phyloP scores from a whole-genome alignment of 2,797 vertebrate genomes.

The Myiotriccus ornatus region DNA sequence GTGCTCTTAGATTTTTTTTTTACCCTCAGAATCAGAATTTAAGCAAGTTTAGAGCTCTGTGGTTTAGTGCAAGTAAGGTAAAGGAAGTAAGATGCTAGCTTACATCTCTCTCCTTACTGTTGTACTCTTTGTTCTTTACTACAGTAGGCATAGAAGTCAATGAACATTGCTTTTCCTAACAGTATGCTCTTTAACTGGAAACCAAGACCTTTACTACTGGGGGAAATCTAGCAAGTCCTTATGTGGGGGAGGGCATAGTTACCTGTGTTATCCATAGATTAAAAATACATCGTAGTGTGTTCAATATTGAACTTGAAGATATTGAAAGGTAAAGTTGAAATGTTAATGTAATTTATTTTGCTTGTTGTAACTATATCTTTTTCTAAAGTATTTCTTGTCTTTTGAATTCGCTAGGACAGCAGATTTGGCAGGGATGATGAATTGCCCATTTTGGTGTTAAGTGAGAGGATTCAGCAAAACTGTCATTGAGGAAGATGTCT shows the following conservation, averaged over 20 bases:
- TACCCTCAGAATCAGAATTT: not conserved
- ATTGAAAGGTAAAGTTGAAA: not conserved
- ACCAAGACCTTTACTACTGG: not conserved
- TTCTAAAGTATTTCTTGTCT: not conserved
- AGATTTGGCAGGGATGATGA: not conserved
- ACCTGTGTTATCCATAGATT: not conserved
- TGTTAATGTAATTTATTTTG: not conserved
- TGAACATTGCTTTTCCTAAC: not conserved
- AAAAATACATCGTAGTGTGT: not conserved
- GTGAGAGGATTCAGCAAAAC: not conserved
- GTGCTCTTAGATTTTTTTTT: not conserved
- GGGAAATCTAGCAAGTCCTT: not conserved
- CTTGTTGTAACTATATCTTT: not conserved
- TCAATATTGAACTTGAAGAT: not conserved
- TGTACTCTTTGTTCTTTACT: not conserved
- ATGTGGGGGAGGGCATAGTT: fast-evolving
- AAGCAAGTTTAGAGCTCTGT: not conserved
- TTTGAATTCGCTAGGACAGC: not conserved
- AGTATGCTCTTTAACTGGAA: not conserved
- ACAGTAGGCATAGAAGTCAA: not conserved
- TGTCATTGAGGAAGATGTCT: not conserved
- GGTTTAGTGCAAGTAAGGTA: not conserved
- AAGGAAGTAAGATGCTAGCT: not conserved
- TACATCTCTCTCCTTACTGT: not conserved
- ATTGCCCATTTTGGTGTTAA: not conserved